A percentile compares a stretch with the other conserved stretches of the same genome.
Conservation (phyloP, 2,797 vertebrate species). For the Clarias laeviceps region DNA sequence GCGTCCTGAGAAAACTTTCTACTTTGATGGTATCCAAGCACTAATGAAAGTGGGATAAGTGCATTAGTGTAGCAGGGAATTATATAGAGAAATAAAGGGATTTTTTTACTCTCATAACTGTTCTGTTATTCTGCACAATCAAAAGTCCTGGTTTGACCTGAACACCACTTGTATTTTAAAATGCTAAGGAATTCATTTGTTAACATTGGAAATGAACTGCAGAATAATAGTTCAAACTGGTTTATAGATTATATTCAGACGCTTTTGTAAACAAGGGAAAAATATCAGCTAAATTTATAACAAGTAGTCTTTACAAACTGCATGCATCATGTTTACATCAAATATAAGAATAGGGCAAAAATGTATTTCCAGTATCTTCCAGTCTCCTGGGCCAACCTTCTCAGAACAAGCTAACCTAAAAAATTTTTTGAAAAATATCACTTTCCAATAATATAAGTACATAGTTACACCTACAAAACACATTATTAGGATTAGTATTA, state of each 20-base stretch:
- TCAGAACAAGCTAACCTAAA: neutral
- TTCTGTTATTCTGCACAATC: too few species aligned
- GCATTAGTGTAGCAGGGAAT: too few species aligned
- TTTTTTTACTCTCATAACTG: too few species aligned
- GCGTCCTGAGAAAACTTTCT: too few species aligned
- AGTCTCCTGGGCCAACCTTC: neutral
- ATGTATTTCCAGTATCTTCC: neutral
- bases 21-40: too few species aligned
- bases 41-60: too few species aligned
- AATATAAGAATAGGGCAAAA: neutral
- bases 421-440: neutral
- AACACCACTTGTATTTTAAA: neutral
- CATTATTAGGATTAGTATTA: neutral
- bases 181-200: neutral
- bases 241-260: neutral
- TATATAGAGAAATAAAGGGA: too few species aligned
- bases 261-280: neutral
- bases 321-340: neutral
- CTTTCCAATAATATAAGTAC: neutral
- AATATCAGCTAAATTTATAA: neutral
- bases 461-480: neutral
- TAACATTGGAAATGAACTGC: neutral
- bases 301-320: neutral
- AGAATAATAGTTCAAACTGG: neutral
- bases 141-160: too few species aligned